Percentiles rank a stretch among this genome's conserved stretches.
Conservation (phyloP, 2,113 vertebrate genomes). For the Leptocoma aspasia region DNA sequence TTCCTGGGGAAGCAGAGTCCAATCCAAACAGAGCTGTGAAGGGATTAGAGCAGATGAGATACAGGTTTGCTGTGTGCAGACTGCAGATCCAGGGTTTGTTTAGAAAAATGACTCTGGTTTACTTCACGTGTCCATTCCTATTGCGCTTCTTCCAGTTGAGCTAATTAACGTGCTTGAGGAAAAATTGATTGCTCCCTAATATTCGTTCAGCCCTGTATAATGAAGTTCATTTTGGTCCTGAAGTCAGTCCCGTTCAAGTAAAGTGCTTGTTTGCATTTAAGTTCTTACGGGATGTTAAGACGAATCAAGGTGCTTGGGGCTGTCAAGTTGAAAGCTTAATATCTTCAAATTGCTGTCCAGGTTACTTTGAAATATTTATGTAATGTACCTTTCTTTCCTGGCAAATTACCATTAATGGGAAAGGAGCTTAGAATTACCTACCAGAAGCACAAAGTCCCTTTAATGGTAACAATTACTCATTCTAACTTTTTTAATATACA, state of each 20-base stretch:
- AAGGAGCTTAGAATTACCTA: slow-evolving; percentile 30
- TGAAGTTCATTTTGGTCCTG: not conserved
- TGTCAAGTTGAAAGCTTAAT: slow-evolving; percentile 51
- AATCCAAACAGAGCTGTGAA: not conserved
- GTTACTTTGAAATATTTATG: slow-evolving; percentile 60
- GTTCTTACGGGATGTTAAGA: slow-evolving; percentile 45
- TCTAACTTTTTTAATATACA: not conserved
- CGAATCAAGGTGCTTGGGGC: slow-evolving; percentile 43
- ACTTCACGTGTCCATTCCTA: not conserved
- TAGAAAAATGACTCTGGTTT: not conserved
- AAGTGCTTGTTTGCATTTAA: slow-evolving; percentile 48
- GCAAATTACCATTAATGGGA: slow-evolving; percentile 57
- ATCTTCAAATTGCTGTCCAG: slow-evolving; percentile 55
- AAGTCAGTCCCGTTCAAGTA: not conserved
- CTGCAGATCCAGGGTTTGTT: not conserved
- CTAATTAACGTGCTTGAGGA: not conserved
- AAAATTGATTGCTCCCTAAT: not conserved
- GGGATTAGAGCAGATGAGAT: not conserved
- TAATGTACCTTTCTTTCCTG: slow-evolving; percentile 50
- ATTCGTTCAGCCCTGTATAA: not conserved
- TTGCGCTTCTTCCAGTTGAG: not conserved
- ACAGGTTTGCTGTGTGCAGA: not conserved
- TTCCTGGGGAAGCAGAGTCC: not conserved
- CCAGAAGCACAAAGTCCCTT: not conserved
- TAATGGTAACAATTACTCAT: slow-evolving; percentile 50